These are phyloP conservation scores for Nothobranchius furzeri DNA, from an alignment of 2,113 vertebrate species.

Conservation along the genomic window DNA sequence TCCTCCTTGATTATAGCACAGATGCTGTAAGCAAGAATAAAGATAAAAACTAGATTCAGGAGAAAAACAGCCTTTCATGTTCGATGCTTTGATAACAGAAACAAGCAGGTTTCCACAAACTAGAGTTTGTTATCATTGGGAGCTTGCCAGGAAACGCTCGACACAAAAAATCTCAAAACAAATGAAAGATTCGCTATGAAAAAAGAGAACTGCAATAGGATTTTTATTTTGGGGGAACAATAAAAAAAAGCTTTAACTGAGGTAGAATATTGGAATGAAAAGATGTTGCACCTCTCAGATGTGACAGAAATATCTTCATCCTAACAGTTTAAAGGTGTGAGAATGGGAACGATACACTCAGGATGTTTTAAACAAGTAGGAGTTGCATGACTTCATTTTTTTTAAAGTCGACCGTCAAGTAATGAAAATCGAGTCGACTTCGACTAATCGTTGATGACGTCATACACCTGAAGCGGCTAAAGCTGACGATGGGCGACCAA, in stretches of 20 bases:
- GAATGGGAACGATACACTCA: conserved; percentile 9
- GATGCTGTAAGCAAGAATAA: conserved; percentile 59
- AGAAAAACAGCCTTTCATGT: conserved; percentile 65
- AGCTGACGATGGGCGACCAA: no score
- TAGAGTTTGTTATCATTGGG: conserved; percentile 38
- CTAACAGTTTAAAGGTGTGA: conserved; percentile 34
- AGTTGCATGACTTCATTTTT: no score
- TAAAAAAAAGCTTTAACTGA: neutral
- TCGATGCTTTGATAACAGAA: conserved; percentile 69
- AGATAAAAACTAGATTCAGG: conserved; percentile 63
- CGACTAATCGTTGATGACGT: no score
- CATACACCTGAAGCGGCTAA: no score
- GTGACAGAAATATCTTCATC: conserved; percentile 24
- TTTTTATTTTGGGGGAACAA: conserved; percentile 44
- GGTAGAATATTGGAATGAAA: conserved; percentile 15
- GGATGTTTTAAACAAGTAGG: conserved; percentile 11
- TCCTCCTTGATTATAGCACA: conserved; percentile 64
- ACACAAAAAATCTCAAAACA: conserved; percentile 38
- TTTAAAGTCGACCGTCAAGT: no score
- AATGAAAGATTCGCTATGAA: conserved; percentile 29
- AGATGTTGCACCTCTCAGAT: neutral
- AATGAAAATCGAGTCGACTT: no score
- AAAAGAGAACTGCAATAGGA: conserved; percentile 1
- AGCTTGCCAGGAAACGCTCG: conserved; percentile 42
- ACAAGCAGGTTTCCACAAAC: conserved; percentile 58